Base-by-base conservation (phyloP, 2,888 invertebrate genomes). In the Drosophila flavopinicola region DNA sequence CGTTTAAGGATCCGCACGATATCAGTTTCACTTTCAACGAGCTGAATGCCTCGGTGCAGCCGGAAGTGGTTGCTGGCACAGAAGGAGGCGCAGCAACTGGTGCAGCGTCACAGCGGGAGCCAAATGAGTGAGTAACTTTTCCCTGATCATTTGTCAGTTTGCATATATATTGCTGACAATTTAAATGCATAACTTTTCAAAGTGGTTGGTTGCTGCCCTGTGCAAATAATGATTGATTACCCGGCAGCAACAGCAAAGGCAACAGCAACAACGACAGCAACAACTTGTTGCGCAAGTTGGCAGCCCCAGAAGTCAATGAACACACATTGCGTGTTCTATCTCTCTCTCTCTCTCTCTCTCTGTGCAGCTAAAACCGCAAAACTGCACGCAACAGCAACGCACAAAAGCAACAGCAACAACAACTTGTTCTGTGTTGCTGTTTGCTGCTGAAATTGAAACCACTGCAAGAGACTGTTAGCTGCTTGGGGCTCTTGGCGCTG, bases 11-110 rank as follows among this genome's bases (percentile, higher is more conserved):
- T 85, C 72, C 85, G 17, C 89, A 90, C 49, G 88, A 91, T 76
- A 90, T 90, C 51, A 91, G 91, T 89, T 91, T 91, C 79, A 91
- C 89, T 65, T 91, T 90, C 74, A 90, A 88, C 51, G 91, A 91
- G 78, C 73, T 87, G 30, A 86, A 87, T 59, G 70, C 57, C 56
- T 49, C 52, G 11, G 39, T 30, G 38, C 48, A 49, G 41, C 61
- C 78, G 75, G 75, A 78, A 75, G 75, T 63, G 72, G 68, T 35
- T 48, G 66, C 59, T 63, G 61, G 67, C 41, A 35, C 49, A 33
- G 47, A 42, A 39, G 39, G 13, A 29, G 38, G 13, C 32, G 32
- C 11, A 25, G 11, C 41, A 47, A 45, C 54, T 39, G 53, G 29
- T 56, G 56, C 42, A 53, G 13, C 41, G 9, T 20, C 82, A 44